These are phyloP conservation scores for Eupithecia dodoneata DNA, from an alignment of 2,888 invertebrate species.

Conservation along the genomic window DNA sequence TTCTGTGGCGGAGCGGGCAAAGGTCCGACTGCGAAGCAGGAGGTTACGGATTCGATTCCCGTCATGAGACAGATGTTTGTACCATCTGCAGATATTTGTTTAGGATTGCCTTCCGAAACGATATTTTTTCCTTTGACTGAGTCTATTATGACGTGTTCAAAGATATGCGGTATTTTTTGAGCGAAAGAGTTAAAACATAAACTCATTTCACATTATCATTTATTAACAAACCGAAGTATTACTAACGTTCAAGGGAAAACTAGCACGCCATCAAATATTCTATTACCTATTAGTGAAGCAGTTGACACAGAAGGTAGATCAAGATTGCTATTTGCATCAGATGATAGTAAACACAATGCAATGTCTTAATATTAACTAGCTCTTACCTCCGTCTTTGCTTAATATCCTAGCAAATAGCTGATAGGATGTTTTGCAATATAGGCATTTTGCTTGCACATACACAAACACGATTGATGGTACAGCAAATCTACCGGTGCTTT, in stretches of 20 bases:
- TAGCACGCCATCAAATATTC: conserved; percentile 55
- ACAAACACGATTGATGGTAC: neutral
- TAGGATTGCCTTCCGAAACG: neutral
- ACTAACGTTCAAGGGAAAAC: neutral
- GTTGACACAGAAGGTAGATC: conserved; percentile 38
- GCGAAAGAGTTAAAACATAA: neutral
- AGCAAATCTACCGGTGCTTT: neutral
- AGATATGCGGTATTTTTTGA: neutral
- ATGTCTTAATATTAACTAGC: conserved; percentile 21
- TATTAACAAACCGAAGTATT: neutral
- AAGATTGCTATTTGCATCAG: conserved; percentile 29
- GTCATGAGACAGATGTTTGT: too few relatives aligned
- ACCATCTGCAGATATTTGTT: too few relatives aligned
- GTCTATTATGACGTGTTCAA: neutral
- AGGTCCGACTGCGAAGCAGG: too few relatives aligned
- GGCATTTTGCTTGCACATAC: neutral
- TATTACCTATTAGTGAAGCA: conserved; percentile 53
- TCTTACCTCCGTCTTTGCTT: neutral
- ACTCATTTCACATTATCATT: neutral
- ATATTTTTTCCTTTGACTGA: neutral
- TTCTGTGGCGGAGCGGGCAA: too few relatives aligned
- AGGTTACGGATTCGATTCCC: too few relatives aligned
- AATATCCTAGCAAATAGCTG: neutral
- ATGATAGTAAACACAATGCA: conserved; percentile 24
- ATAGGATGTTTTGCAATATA: neutral